Percentiles rank a stretch among this genome's conserved stretches.
Conservation (phyloP, 2,113 vertebrate genomes). For the Eubucco bourcierii region DNA sequence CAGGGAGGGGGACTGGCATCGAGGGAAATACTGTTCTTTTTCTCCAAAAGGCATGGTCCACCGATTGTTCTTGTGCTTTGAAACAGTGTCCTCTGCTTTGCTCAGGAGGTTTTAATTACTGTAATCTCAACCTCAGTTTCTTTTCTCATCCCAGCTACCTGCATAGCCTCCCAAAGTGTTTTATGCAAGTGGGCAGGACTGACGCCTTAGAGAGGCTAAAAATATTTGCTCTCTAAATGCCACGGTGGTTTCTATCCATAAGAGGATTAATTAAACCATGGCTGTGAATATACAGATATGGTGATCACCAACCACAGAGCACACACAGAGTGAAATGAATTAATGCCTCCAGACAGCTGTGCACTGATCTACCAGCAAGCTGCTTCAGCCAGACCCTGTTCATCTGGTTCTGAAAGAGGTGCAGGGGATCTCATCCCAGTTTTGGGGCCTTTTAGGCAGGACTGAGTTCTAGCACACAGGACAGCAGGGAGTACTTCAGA, state of each 20-base stretch:
- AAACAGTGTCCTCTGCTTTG: neutral
- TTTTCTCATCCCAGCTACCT: constrained; percentile 14
- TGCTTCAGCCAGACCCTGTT: neutral
- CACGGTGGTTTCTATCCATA: constrained; percentile 4
- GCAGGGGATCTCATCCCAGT: neutral
- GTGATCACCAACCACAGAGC: neutral
- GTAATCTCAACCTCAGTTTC: constrained; percentile 2
- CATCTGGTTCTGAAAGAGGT: neutral
- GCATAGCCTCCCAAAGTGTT: constrained; percentile 8
- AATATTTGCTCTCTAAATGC: constrained; percentile 53
- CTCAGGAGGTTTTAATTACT: constrained; percentile 24
- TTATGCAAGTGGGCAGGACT: neutral
- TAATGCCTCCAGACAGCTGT: neutral
- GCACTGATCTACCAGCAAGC: neutral
- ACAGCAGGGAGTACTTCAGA: neutral
- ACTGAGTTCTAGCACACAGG: neutral
- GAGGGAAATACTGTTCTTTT: neutral
- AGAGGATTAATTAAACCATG: constrained; percentile 55
- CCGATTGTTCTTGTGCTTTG: neutral
- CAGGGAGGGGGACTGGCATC: neutral
- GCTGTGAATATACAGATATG: constrained; percentile 37
- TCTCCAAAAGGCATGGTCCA: neutral
- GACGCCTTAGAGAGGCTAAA: constrained; percentile 32
- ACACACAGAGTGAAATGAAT: neutral
- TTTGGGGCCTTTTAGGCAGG: neutral